Conservation (phyloP, 2,888 invertebrate genomes). For the Rhamphomyia laevipes region DNA sequence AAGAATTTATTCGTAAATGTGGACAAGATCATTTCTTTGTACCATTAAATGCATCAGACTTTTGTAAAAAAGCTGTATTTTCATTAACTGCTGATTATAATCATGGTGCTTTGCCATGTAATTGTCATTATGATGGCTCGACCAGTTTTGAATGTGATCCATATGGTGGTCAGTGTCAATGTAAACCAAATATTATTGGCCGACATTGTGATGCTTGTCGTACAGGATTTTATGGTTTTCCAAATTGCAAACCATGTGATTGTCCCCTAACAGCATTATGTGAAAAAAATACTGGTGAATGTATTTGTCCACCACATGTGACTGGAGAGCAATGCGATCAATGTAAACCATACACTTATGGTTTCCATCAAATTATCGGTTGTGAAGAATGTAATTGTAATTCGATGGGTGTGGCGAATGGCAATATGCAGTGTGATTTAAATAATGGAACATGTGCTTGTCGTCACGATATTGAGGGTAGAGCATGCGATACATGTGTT, state of each 20-base stretch:
- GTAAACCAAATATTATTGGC: slow-evolving; percentile 87
- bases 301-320: slow-evolving; percentile 86
- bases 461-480: slow-evolving; percentile 73
- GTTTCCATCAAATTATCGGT: slow-evolving; percentile 86
- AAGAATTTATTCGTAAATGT: slow-evolving; percentile 80
- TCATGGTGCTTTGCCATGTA: slow-evolving; percentile 79
- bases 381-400: slow-evolving; percentile 92
- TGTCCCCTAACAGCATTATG: slow-evolving; percentile 77
- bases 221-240: slow-evolving; percentile 91
- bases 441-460: slow-evolving; percentile 78
- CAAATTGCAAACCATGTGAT: slow-evolving; percentile 79
- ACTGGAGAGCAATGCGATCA: slow-evolving; percentile 80
- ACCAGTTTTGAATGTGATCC: slow-evolving; percentile 76
- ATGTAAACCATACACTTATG: slow-evolving; percentile 81
- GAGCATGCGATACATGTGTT: slow-evolving; percentile 78
- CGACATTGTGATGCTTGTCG: slow-evolving; percentile 64
- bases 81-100: slow-evolving; percentile 93
- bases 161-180: slow-evolving; percentile 94
- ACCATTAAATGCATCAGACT: slow-evolving; percentile 51
- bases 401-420: slow-evolving; percentile 62
- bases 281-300: slow-evolving; percentile 62
- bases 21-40: slow-evolving; percentile 78
- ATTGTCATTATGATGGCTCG: slow-evolving; percentile 82
- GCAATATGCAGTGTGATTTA: slow-evolving; percentile 77
- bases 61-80: slow-evolving; percentile 84